Conservation (phyloP, 2,113 vertebrate genomes). For the Eurypyga helias region DNA sequence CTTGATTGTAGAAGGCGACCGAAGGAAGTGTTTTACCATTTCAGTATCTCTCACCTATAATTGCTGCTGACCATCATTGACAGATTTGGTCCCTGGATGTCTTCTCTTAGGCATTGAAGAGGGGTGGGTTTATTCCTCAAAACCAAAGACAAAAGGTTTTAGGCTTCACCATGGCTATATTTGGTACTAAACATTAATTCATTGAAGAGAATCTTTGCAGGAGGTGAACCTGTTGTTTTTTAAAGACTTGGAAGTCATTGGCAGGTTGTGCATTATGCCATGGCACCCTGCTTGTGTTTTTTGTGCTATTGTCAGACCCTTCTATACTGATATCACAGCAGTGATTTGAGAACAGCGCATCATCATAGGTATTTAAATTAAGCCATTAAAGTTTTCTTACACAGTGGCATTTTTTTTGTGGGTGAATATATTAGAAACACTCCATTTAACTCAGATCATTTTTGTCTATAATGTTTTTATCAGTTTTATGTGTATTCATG, state of each 20-base stretch:
- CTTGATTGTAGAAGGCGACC: background rate
- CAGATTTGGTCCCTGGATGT: background rate
- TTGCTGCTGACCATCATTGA: background rate
- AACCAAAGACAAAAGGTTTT: background rate
- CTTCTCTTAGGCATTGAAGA: background rate
- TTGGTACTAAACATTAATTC: background rate
- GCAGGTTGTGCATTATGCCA: background rate
- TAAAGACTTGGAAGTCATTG: background rate
- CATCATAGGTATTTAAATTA: background rate
- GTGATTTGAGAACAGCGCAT: background rate
- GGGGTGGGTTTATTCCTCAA: background rate
- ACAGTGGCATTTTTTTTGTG: background rate
- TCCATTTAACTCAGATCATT: conserved; percentile 13
- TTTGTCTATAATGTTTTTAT: conserved; percentile 11
- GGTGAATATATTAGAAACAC: conserved; percentile 37
- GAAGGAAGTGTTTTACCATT: background rate
- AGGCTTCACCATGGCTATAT: background rate
- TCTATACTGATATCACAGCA: background rate
- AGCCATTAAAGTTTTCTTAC: conserved; percentile 16
- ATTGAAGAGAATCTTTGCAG: background rate
- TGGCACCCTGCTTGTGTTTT: background rate
- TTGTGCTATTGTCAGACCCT: background rate
- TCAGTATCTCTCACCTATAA: background rate
- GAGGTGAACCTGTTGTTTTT: background rate
- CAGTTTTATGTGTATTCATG: conserved; percentile 47